Conservation (phyloP, 2,113 vertebrate species). For the Motacilla alba region DNA sequence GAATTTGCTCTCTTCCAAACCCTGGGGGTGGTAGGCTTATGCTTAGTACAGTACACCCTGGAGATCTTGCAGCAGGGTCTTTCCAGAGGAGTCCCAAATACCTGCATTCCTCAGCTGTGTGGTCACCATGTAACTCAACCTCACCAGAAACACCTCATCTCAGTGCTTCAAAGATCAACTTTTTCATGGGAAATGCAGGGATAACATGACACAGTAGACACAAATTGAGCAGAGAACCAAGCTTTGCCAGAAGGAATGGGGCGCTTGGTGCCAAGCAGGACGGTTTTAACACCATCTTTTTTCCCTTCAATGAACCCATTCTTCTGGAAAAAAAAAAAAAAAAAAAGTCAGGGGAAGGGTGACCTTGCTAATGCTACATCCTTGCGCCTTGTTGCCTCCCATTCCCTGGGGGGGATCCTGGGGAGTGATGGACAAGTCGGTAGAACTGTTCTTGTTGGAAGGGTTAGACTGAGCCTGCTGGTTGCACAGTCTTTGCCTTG, state of each 20-base stretch:
- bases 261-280: accelerated
- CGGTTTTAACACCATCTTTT: not conserved
- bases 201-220: not conserved
- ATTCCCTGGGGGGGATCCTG: accelerated
- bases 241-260: not conserved
- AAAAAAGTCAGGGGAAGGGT: not conserved
- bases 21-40: conserved; percentile 64
- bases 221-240: not conserved
- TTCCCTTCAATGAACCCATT: not conserved
- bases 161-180: not conserved
- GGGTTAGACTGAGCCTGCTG: not conserved
- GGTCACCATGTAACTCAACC: not conserved
- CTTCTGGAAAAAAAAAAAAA: not conserved
- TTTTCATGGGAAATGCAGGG: not conserved
- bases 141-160: not conserved
- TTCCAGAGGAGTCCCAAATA: conserved; percentile 23
- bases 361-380: not conserved
- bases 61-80: conserved; percentile 46
- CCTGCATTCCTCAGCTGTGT: conserved; percentile 14
- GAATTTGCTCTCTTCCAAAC: conserved; percentile 82
- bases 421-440: not conserved
- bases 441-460: not conserved
- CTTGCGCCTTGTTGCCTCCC: not conserved
- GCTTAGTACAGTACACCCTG: conserved; percentile 63
- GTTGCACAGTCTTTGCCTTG: not conserved